These are phyloP conservation scores for Esox masquinongy DNA, from an alignment of 2,797 vertebrate species.

Conservation along the genomic window DNA sequence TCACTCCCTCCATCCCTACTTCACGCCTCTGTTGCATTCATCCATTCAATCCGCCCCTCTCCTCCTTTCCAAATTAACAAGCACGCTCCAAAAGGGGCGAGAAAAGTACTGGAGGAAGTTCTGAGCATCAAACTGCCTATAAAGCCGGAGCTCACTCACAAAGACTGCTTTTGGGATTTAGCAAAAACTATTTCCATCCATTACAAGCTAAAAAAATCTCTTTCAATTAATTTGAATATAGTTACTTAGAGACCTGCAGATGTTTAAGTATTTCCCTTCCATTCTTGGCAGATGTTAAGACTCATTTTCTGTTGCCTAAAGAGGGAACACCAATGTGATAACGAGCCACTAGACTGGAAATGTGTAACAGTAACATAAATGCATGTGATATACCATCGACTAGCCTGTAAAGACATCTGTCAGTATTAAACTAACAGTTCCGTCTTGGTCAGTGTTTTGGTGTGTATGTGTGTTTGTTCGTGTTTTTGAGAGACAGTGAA, in stretches of 20 bases:
- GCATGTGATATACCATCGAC: background rate
- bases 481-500: background rate
- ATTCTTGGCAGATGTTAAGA: constrained; percentile 17
- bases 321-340: constrained; percentile 6
- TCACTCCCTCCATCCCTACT: background rate
- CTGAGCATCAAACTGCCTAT: constrained; percentile 26
- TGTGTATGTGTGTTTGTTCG: constrained; percentile 2
- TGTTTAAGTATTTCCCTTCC: constrained; percentile 17
- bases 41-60: background rate
- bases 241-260: constrained; percentile 18
- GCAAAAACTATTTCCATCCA: constrained; percentile 8
- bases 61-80: constrained; percentile 14
- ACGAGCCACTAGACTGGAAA: constrained; percentile 4
- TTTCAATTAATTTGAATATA: constrained; percentile 24
- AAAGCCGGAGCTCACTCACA: constrained; percentile 12
- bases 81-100: constrained; percentile 2
- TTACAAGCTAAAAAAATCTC: constrained; percentile 11
- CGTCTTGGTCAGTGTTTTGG: background rate
- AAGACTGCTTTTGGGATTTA: background rate
- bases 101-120: constrained; percentile 17
- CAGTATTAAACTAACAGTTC: background rate
- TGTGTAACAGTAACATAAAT: background rate
- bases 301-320: background rate
- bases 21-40: too few relatives aligned
- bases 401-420: background rate